These are phyloP conservation scores for Chauna torquata DNA, from an alignment of 2,113 vertebrate genomes.

Conservation along the genomic window DNA sequence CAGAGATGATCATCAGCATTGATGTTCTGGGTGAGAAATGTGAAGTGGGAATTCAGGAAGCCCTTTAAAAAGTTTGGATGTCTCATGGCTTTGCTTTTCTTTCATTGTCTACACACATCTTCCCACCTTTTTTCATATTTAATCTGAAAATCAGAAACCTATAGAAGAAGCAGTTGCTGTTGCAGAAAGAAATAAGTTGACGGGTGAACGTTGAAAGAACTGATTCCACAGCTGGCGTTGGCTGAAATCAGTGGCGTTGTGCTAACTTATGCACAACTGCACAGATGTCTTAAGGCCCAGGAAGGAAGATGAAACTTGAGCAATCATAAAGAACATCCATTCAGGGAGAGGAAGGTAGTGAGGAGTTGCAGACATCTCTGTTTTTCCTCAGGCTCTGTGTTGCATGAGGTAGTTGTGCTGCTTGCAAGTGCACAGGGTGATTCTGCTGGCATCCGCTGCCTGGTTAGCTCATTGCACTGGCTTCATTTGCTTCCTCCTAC, in stretches of 20 bases:
- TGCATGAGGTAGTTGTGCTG: background rate
- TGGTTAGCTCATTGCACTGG: background rate
- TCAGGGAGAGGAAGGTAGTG: background rate
- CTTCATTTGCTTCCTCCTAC: background rate
- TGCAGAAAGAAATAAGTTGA: background rate
- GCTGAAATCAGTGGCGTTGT: background rate
- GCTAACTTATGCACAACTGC: background rate
- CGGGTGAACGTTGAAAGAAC: background rate
- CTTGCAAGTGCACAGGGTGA: background rate
- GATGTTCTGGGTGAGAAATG: background rate
- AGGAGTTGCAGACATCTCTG: rapidly evolving
- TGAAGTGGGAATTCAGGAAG: background rate
- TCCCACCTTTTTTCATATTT: background rate
- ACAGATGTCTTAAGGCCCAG: background rate
- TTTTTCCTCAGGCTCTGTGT: background rate
- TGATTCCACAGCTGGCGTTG: background rate
- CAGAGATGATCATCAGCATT: background rate
- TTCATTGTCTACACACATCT: background rate
- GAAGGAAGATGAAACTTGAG: background rate
- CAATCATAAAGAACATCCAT: rapidly evolving
- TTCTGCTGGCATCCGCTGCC: background rate
- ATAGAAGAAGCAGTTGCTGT: background rate
- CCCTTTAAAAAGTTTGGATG: background rate
- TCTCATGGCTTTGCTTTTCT: background rate
- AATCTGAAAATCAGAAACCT: background rate